Evolutionary conservation across 1,140 invertebrate species (phyloP), one percentile per base, ranked within the genome.

Genomic region (Habropoda laboriosa): DNA sequence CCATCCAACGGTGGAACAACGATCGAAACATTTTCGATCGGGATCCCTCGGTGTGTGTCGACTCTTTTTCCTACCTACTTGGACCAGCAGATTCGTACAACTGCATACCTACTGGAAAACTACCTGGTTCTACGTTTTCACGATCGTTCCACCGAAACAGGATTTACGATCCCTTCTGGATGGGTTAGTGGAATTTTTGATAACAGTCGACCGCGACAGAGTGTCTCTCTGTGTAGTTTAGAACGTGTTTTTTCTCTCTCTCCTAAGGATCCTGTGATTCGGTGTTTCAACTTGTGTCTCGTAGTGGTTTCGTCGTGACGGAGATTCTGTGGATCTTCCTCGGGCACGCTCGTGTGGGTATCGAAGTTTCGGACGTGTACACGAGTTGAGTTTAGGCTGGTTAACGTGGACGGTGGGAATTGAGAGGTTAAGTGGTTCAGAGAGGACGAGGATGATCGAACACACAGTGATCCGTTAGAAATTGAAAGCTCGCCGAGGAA

Each of bases 401-500:
- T 73, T 61, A 73, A 61, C 40, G 57, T 24, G 30, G 57, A 47
- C 18, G 13, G n/a, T 24, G 4, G 47, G 10, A 55, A 21, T 53
- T 13, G 61, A 63, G 73, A 42, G 49, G 73, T 67, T 67, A 76
- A 57, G 73, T 38, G 75, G 30, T 27, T 13, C 49, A n/a, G 42
- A n/a, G 42, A 40, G 47, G 27, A 40, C 40, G 49, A 53, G 21
- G 47, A 30, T n/a, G n/a, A n/a, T 45, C 24, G n/a, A 57, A 4
- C 7, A n/a, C n/a, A n/a, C n/a, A 30, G 24, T 7, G 40, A 8
- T 24, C n/a, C 1, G 42, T 16, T 57, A 47, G 45, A 68, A 57
- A 58, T 24, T 30, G 74, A 68, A 68, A 47, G 64, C 40, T 68
- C 47, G n/a, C n/a, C 6, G 7, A 13, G 7, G 73, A 35, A 58